phyloP scores from a whole-genome alignment of 2,888 invertebrate genomes.

The Trypoxylon attenuatum region DNA sequence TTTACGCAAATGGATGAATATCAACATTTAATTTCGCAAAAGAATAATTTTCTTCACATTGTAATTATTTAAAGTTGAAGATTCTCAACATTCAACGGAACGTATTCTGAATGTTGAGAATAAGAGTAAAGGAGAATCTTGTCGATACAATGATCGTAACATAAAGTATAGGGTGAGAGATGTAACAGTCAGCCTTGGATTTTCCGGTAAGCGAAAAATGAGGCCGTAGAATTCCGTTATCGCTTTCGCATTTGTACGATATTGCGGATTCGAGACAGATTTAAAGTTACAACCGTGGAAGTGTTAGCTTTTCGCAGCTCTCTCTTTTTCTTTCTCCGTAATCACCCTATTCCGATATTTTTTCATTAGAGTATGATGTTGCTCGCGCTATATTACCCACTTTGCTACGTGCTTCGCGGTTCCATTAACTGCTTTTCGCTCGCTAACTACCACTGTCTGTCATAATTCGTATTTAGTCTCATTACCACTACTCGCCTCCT shows the following conservation, averaged over 20 bases:
- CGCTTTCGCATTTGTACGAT: conserved; percentile 22
- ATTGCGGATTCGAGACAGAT: conserved; percentile 41
- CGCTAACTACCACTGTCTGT: too few species aligned
- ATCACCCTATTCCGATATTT: neutral
- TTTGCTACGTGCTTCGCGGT: neutral
- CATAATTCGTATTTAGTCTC: too few species aligned
- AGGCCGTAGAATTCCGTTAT: conserved; percentile 38
- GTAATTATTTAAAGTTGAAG: too few species aligned
- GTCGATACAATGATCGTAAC: conserved; percentile 36
- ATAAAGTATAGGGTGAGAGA: neutral
- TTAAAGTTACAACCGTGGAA: conserved; percentile 28
- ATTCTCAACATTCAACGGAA: too few species aligned
- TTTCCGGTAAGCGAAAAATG: conserved; percentile 42
- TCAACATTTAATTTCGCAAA: too few species aligned
- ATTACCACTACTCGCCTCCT: too few species aligned
- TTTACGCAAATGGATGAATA: too few species aligned
- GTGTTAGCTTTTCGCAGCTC: neutral
- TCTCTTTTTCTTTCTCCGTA: neutral
- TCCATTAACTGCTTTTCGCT: too few species aligned
- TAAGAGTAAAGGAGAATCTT: conserved; percentile 26
- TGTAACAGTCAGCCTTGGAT: conserved; percentile 33
- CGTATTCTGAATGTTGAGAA: too few species aligned
- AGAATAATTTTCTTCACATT: too few species aligned
- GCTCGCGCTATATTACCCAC: too few species aligned
- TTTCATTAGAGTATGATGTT: too few species aligned